These are phyloP conservation scores for Corvus hawaiiensis DNA, from an alignment of 2,113 vertebrate genomes.

Conservation along the genomic window DNA sequence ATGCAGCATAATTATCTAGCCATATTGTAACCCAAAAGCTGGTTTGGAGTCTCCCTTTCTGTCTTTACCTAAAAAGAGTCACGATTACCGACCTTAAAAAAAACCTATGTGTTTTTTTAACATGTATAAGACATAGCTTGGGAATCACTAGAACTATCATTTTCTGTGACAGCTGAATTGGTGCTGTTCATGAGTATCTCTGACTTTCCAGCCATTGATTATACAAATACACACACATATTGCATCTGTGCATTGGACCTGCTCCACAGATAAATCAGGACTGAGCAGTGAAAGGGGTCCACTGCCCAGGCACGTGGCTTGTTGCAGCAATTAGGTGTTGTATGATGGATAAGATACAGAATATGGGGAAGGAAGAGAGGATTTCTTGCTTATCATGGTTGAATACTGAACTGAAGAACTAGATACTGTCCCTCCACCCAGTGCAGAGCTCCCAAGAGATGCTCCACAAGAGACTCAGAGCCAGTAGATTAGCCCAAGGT, in stretches of 20 bases:
- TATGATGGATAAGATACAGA: background rate
- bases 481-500: background rate
- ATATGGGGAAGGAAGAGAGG: background rate
- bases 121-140: background rate
- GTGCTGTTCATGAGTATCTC: background rate
- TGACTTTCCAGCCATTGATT: background rate
- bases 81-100: rapidly evolving
- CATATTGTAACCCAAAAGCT: background rate
- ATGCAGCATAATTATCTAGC: background rate
- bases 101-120: background rate
- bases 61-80: background rate
- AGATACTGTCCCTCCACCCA: background rate
- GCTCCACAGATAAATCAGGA: background rate
- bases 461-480: background rate
- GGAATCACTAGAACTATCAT: background rate
- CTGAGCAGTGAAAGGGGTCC: background rate
- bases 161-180: background rate
- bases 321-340: background rate
- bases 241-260: background rate
- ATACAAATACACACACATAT: background rate
- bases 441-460: background rate
- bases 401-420: background rate
- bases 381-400: background rate
- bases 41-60: background rate
- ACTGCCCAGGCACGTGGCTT: background rate